Evolutionary conservation across 2,113 vertebrate species (phyloP).

Genomic region (Anhinga anhinga): DNA sequence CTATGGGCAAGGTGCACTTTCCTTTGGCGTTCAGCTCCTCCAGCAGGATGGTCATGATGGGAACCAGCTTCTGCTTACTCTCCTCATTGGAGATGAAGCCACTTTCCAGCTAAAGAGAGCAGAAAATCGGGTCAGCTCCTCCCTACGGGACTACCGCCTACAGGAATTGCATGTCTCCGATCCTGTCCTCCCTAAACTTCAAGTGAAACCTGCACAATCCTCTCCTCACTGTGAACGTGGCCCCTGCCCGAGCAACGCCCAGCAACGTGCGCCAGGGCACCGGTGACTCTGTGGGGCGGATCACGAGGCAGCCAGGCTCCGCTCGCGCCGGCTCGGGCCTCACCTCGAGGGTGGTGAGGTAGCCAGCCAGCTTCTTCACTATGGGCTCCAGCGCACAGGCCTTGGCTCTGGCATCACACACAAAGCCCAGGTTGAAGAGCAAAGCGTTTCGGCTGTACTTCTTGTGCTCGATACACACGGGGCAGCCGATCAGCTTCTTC

Average conservation of each 20-base stretch:
- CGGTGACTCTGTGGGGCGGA: rapidly evolving
- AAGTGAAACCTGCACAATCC: neutral
- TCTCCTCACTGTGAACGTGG: neutral
- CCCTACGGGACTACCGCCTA: rapidly evolving
- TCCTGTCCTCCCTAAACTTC: neutral
- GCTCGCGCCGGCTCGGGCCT: rapidly evolving
- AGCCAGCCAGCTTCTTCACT: constrained; percentile 96
- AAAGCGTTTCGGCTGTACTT: constrained; percentile 96
- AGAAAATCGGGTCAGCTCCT: neutral
- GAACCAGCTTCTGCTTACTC: constrained; percentile 94
- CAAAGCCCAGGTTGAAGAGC: constrained; percentile 95
- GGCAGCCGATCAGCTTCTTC: constrained; percentile 97
- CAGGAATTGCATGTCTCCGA: rapidly evolving
- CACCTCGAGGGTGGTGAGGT: constrained; percentile 96
- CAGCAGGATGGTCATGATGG: constrained; percentile 94
- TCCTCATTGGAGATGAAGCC: constrained; percentile 96
- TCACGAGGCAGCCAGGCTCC: rapidly evolving
- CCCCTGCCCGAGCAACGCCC: neutral
- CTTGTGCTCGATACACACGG: constrained; percentile 97
- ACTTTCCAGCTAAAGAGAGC: constrained; percentile 85
- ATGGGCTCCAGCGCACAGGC: constrained; percentile 95
- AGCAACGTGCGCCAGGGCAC: rapidly evolving
- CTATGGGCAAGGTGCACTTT: constrained; percentile 92
- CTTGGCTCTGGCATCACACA: constrained; percentile 92
- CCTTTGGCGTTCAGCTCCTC: constrained; percentile 94